Evolutionary conservation across 2,888 invertebrate genomes (phyloP), one percentile per base, ranked within the genome.

Genomic region (Cyclophora albipunctata): DNA sequence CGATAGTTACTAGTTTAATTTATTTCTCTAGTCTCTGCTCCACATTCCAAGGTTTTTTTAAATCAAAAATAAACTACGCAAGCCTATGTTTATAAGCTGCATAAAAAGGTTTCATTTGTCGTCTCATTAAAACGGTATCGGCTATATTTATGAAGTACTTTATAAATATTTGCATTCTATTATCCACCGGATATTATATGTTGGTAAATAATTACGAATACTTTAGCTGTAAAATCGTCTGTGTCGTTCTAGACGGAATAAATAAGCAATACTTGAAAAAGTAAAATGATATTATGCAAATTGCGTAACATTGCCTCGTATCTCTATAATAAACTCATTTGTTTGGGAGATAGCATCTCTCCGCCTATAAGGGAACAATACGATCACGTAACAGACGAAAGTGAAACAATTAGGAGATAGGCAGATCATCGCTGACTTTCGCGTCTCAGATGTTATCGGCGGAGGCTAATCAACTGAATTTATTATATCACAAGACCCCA

Each of bases 371-470:
- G 72, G 73, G 71, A 78, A 80, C 77, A 80, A 81, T 72, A 73
- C 71, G 67, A 61, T 64, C 59, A 74, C 75, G 78, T 75, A 81
- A 81, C 71, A 71, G 71, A 70, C 62, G 75, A 84, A 84, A 84
- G 82, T 73, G 78, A 81, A 84, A 83, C 78, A 84, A 83, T 84
- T 82, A 82, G 78, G 74, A 70, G 74, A 73, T 76, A 67, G 72
- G 70, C 63, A 72, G 68, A 72, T 72, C 69, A 68, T 75, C 75
- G 68, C 64, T 55, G 60, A 73, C 81, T 83, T 81, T 81, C 81
- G 69, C 78, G 64, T 45, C 46, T 40, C 49, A 50, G 71, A 73
- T 70, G 58, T 65, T 69, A 71, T 73, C 69, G 51, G 4, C 34
- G 45, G 46, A 40, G 40, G 47, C 59, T 60, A 71, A 67, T 63